These are phyloP conservation scores for Phenacoccus solenopsis DNA, from an alignment of 1,140 invertebrate genomes.

Conservation along the genomic window DNA sequence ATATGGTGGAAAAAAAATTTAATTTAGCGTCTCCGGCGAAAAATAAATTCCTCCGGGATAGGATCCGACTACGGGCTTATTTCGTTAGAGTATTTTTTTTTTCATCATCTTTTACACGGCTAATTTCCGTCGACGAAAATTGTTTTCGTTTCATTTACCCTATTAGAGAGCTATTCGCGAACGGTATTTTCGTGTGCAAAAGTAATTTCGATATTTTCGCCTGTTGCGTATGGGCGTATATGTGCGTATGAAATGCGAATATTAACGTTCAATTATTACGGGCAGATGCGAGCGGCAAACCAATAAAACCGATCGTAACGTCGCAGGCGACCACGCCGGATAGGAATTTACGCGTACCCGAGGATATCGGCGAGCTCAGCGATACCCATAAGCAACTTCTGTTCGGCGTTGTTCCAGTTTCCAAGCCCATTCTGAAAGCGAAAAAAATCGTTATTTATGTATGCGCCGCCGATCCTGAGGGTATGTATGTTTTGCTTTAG, in stretches of 20 bases:
- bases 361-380: neutral
- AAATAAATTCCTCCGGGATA: neutral
- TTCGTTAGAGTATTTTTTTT: neutral
- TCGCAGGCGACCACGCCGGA: constrained; percentile 5
- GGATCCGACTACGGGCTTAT: too few species aligned
- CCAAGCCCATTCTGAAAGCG: constrained; percentile 36
- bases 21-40: neutral
- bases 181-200: neutral
- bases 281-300: constrained; percentile 3
- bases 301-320: neutral
- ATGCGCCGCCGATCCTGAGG: constrained; percentile 53
- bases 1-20: neutral
- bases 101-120: too few species aligned
- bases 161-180: too few species aligned
- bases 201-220: neutral
- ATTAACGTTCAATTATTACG: too few species aligned
- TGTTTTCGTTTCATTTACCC: neutral
- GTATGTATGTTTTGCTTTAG: constrained; percentile 32
- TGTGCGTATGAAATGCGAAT: too few species aligned
- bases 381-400: constrained; percentile 7
- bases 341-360: constrained; percentile 2
- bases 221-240: too few species aligned
- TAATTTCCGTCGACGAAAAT: neutral
- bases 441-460: constrained; percentile 53
- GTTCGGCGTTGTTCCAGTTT: constrained; percentile 36